Conservation (phyloP, 2,113 vertebrate genomes). For the Cisticola juncidis region DNA sequence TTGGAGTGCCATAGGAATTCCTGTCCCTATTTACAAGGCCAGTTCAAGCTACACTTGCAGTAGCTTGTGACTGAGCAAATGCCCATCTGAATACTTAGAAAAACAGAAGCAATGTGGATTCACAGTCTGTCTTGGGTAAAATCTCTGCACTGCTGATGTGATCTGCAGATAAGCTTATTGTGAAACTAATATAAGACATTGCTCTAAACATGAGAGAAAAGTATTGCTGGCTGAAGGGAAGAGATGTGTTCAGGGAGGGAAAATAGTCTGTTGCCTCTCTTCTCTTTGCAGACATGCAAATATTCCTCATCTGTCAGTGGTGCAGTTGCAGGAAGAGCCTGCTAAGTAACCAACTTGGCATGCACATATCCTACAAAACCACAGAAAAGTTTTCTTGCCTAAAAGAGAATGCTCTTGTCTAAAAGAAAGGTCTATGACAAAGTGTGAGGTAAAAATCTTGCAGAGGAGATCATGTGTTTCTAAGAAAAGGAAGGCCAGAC, state of each 20-base stretch:
- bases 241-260: background rate
- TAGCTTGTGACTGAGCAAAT: background rate
- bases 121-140: background rate
- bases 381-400: background rate
- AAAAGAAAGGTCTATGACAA: background rate
- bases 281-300: background rate
- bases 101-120: background rate
- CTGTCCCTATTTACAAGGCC: background rate
- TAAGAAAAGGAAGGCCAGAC: background rate
- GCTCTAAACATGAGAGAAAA: background rate
- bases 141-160: background rate
- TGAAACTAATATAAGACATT: background rate
- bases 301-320: background rate
- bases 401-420: background rate
- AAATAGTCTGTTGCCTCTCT: background rate
- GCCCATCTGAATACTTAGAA: background rate
- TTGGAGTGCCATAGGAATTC: background rate
- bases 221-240: background rate
- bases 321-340: background rate
- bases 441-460: background rate
- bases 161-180: background rate
- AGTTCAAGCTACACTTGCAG: background rate
- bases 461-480: background rate
- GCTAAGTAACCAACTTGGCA: background rate
- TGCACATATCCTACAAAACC: background rate